Evolutionary conservation across 2,888 invertebrate species (phyloP).

Genomic region (Tachina lurida): DNA sequence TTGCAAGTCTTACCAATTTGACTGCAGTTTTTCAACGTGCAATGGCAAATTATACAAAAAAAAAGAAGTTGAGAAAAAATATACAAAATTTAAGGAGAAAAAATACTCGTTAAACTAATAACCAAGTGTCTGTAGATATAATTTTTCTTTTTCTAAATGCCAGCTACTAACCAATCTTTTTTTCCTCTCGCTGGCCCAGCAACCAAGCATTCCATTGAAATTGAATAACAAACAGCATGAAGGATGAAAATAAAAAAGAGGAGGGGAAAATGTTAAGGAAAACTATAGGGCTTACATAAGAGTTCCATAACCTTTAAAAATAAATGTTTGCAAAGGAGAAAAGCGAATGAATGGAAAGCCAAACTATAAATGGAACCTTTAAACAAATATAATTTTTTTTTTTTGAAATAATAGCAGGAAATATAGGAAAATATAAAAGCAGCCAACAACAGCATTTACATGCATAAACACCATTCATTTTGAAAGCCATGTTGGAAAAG

Average conservation of each 20-base stretch:
- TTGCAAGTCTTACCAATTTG: slow-evolving; percentile 53
- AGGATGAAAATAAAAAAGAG: slow-evolving; percentile 45
- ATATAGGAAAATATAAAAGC: slow-evolving; percentile 36
- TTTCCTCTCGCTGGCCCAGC: neutral
- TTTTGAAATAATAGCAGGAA: slow-evolving; percentile 8
- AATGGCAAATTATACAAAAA: slow-evolving; percentile 48
- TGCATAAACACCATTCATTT: slow-evolving; percentile 51
- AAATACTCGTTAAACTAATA: slow-evolving; percentile 58
- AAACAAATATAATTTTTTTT: slow-evolving; percentile 50
- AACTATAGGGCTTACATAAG: slow-evolving; percentile 58
- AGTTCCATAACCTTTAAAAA: slow-evolving; percentile 70
- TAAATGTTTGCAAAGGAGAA: slow-evolving; percentile 35
- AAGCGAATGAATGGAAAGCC: slow-evolving; percentile 20
- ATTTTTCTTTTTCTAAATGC: slow-evolving; percentile 64
- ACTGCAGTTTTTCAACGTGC: slow-evolving; percentile 21
- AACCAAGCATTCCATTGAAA: slow-evolving; percentile 54
- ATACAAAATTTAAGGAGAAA: slow-evolving; percentile 23
- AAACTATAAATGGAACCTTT: slow-evolving; percentile 38
- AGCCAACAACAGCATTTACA: slow-evolving; percentile 15
- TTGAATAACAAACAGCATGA: slow-evolving; percentile 64
- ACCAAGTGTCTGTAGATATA: slow-evolving; percentile 67
- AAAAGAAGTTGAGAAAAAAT: slow-evolving; percentile 11
- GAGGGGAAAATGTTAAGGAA: slow-evolving; percentile 5
- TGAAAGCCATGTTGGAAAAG: slow-evolving; percentile 40
- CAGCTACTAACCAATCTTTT: slow-evolving; percentile 30